Evolutionary conservation across 2,113 vertebrate genomes (phyloP), one percentile per base, ranked within the genome.

Genomic region (Gallinago jamesoni): DNA sequence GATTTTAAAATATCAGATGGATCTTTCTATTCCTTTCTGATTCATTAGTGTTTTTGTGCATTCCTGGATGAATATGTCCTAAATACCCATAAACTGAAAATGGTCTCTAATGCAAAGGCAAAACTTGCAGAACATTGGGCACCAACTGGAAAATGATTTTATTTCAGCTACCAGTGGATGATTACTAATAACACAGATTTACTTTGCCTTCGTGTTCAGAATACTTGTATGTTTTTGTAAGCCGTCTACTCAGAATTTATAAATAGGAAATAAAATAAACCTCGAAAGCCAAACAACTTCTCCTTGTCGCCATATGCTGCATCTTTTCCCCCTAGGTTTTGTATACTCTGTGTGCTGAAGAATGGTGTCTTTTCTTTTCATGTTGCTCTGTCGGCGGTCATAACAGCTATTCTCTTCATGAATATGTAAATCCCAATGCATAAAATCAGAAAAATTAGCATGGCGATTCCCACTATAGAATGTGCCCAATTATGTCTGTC

Each of bases 391-490:
- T 97, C 95, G 87, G 96, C 59, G 89, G 95, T 98, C 97, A 96
- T 96, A 98, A 96, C 97, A 98, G 96, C 96, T 95, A 97, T 97
- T 97, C 93, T 97, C 87, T 97, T 98, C 97, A 98, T 98, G 97
- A 98, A 98, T 98, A 98, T 98, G 98, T 97, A 98, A 98, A 98
- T 98, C 31, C 37, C 66, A 83, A 83, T 97, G 97, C 95, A 98
- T 98, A 97, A 97, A 97, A 95, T 94, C 93, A 91, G 93, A 97
- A 91, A 97, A 97, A 98, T 97, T 97, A 95, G 94, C 95, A 96
- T 97, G 94, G 94, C 74, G 88, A 87, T 96, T 96, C 90, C 95
- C 84, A 41, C 62, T 89, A 87, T 82, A 73, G 83, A 94, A 78
- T 13, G 84, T 73, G 85, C 82, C 83, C 94, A 96, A 95, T 97